Percentiles rank a stretch among this genome's conserved stretches.
Conservation (phyloP, 23 tunicate species). For the Trididemnum clinides region DNA sequence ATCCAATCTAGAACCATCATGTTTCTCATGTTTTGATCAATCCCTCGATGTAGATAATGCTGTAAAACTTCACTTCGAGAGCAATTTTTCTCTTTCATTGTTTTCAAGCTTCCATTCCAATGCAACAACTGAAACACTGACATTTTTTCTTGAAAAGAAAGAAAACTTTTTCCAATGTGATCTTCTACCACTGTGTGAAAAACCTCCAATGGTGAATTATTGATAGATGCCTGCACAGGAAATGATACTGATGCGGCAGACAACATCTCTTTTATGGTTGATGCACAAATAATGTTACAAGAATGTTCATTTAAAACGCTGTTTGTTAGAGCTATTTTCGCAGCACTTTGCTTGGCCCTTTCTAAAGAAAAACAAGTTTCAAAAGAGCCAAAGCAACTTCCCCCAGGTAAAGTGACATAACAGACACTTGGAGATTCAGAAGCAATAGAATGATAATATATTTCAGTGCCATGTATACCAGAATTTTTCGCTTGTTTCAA, state of each 20-base stretch:
- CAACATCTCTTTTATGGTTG: conserved; percentile 40
- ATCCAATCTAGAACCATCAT: conserved; percentile 68
- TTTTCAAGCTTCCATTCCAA: conserved; percentile 82
- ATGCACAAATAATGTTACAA: conserved; percentile 34
- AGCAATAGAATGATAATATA: conserved; percentile 22
- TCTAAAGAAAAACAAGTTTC: conserved; percentile 33
- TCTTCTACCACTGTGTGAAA: conserved; percentile 54
- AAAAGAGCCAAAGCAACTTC: conserved; percentile 82
- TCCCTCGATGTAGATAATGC: conserved; percentile 46
- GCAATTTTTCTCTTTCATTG: conserved; percentile 69
- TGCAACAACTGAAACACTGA: conserved; percentile 84
- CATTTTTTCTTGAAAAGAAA: conserved; percentile 78
- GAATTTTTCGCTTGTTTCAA: conserved; percentile 53
- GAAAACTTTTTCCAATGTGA: conserved; percentile 53
- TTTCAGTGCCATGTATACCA: background rate
- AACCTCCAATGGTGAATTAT: conserved; percentile 25
- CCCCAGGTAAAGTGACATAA: conserved; percentile 81
- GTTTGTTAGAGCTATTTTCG: conserved; percentile 82
- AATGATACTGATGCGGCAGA: conserved; percentile 43
- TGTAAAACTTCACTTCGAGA: conserved; percentile 60
- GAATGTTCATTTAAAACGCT: conserved; percentile 93
- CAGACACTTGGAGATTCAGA: conserved; percentile 35
- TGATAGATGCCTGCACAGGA: background rate
- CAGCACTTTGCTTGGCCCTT: conserved; percentile 79
- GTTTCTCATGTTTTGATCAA: conserved; percentile 49